Base-by-base conservation (phyloP, 2,888 invertebrate genomes). In the Fissipunctia ypsillon region DNA sequence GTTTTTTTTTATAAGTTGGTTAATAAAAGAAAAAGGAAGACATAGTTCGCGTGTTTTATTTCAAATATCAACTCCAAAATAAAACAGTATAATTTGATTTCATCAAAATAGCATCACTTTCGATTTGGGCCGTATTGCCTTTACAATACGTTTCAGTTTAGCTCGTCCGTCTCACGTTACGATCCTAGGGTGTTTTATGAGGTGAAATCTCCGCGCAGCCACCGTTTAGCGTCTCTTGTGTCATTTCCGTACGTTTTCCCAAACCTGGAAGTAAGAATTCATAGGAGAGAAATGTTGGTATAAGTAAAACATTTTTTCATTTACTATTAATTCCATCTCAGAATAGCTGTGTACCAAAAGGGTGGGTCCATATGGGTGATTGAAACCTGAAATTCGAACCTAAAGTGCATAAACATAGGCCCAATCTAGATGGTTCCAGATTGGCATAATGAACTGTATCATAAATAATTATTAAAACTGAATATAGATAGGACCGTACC, bases 161-260 rank as follows among this genome's bases (percentile, higher is more conserved):
- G 69, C 52, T 70, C 52, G 76, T 76, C 65, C 50, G 38, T 54
- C 25, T 67, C 22, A 28, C 43, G 28, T 56, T 69, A 48, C 25
- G 48, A 22, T 35, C 14, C 22, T 7, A 43, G 3, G 19, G 10
- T 41, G 60, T 77, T 92, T n/a, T 88, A 94, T 84, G 94, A 92
- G 45, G 94, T 91, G 89, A 97, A 97, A 89, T 97, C 97, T 45
- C 97, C 97, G 60, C 97, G 96, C 63, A 98, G 93, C 97, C 98
- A 98, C 80, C 97, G 94, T 90, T 98, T 98, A 0, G 98, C 98
- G 89, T 98, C 97, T 86, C 97, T 95, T 0, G 98, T 97, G 88
- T 97, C 97, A 84, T 97, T 97, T 35, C 98, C 98, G 90, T 97
- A 98, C 0, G 98, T 98, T 90, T 97, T 97, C 12, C 98, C 98